A percentile compares a stretch with the other conserved stretches of the same genome.
Evolutionary conservation across 2,888 invertebrate genomes (phyloP).

Genomic region (Mythimna albipuncta): DNA sequence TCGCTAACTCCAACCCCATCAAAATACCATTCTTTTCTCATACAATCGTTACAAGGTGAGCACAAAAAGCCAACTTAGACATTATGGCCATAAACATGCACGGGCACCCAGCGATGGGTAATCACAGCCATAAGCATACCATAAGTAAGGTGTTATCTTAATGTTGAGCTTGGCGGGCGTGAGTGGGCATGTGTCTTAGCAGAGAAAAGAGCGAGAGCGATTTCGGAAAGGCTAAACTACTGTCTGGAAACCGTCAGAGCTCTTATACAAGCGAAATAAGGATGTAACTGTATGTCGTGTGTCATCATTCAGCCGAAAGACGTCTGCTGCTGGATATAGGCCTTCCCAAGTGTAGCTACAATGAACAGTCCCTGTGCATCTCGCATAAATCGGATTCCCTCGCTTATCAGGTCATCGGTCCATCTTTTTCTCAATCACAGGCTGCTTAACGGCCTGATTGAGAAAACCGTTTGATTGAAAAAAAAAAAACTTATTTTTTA

Average conservation of each 20-base stretch:
- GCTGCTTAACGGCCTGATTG: too few relatives aligned
- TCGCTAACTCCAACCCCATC: slow-evolving; percentile 42
- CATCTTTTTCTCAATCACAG: too few relatives aligned
- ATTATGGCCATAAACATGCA: slow-evolving; percentile 61
- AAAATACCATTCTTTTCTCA: slow-evolving; percentile 51
- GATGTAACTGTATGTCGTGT: too few relatives aligned
- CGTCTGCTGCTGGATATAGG: too few relatives aligned
- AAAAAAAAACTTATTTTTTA: too few relatives aligned
- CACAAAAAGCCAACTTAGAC: slow-evolving; percentile 60
- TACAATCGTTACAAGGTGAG: slow-evolving; percentile 46
- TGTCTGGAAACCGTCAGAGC: background rate
- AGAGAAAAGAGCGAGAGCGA: slow-evolving; percentile 58
- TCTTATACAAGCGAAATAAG: too few relatives aligned
- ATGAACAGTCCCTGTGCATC: too few relatives aligned
- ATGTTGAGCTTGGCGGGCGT: slow-evolving; percentile 74
- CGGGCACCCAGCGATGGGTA: slow-evolving; percentile 65
- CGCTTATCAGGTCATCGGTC: too few relatives aligned
- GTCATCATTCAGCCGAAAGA: too few relatives aligned
- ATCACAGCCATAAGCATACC: slow-evolving; percentile 70
- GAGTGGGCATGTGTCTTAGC: slow-evolving; percentile 50
- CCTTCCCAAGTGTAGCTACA: too few relatives aligned
- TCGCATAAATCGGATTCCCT: too few relatives aligned
- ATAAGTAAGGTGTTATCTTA: slow-evolving; percentile 84
- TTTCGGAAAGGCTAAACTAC: background rate
- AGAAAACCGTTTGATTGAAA: too few relatives aligned